Evolutionary conservation across 2,797 vertebrate species (phyloP), one percentile per base, ranked within the genome.

Genomic region (Heliangelus exortis): DNA sequence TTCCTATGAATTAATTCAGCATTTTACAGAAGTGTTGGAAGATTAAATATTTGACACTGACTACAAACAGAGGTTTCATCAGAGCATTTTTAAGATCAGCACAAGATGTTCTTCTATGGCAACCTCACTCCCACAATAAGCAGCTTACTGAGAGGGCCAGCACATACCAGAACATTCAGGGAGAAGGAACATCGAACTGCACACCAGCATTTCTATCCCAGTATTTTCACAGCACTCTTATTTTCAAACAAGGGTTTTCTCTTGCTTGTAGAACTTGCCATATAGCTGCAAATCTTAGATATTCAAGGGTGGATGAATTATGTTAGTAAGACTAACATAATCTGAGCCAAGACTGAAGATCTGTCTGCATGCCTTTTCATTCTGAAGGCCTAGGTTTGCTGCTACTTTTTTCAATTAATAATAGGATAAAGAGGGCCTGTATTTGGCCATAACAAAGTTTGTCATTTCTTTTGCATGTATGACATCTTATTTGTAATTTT

Each of bases 91-190:
- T 34, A 78, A 84, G 36, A 66, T 31, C 41, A 17, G 36, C 68
- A 69, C 63, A 25, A 36, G 59, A 50, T 22, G n/a, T 51, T 59
- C 61, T 29, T 61, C 22, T 15, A 21, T 0, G 5, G 20, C 73
- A 53, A 12, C 22, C 41, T 23, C 58, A 19, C 26, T 8, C 29
- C 28, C 59, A 19, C 19, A 10, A 13, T 4, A 8, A 1, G 7
- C 51, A 12, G 53, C 31, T 58, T 33, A 62, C 33, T 39, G 22
- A 48, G 33, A 62, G 34, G 57, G 41, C 19, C 20, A 16, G 57
- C 0, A 9, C 1, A 1, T 15, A 63, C 2, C 1, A 33, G 50
- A 33, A 23, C 3, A 1, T 26, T 53, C 26, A 57, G 0, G 2
- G 48, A 1, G 10, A 45, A n/a, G 34, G 20, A 22, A 33, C 25